Percentiles rank a stretch among this genome's conserved stretches.
Conservation (phyloP, 2,888 invertebrate genomes). For the Scaptomyza parva region DNA sequence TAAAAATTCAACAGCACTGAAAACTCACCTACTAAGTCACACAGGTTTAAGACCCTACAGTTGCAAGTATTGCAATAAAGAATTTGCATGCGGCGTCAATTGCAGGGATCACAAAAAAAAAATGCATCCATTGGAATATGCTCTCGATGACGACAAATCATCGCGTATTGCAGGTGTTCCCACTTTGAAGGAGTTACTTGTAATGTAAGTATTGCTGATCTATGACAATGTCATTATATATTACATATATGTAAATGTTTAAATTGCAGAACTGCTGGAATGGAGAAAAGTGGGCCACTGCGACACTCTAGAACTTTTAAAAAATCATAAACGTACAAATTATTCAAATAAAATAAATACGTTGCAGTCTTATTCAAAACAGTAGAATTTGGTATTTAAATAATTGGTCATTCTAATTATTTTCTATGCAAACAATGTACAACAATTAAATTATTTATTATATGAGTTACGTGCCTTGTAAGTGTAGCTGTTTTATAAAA, state of each 20-base stretch:
- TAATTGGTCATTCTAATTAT: too few relatives aligned
- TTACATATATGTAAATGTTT: not conserved
- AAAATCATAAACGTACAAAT: constrained; percentile 1
- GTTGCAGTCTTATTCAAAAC: not conserved
- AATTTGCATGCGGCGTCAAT: constrained; percentile 84
- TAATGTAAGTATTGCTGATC: constrained; percentile 69
- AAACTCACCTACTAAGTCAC: constrained; percentile 83
- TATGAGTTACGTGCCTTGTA: constrained; percentile 82
- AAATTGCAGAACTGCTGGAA: constrained; percentile 40
- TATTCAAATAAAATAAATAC: not conserved
- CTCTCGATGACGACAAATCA: constrained; percentile 55
- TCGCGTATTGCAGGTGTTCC: constrained; percentile 79
- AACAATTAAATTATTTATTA: constrained; percentile 29
- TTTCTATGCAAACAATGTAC: not conserved
- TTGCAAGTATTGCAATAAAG: constrained; percentile 83
- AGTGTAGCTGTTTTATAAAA: constrained; percentile 21
- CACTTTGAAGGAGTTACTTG: constrained; percentile 82
- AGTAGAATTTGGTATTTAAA: not conserved
- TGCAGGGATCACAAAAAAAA: constrained; percentile 84
- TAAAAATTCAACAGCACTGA: constrained; percentile 83
- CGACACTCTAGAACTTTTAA: constrained; percentile 22
- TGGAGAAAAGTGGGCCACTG: constrained; percentile 39
- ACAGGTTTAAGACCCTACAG: constrained; percentile 83
- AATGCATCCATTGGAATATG: constrained; percentile 80
- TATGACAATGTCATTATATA: not conserved